Evolutionary conservation across 2,888 invertebrate genomes (phyloP).

Genomic region (Bembecia ichneumoniformis): DNA sequence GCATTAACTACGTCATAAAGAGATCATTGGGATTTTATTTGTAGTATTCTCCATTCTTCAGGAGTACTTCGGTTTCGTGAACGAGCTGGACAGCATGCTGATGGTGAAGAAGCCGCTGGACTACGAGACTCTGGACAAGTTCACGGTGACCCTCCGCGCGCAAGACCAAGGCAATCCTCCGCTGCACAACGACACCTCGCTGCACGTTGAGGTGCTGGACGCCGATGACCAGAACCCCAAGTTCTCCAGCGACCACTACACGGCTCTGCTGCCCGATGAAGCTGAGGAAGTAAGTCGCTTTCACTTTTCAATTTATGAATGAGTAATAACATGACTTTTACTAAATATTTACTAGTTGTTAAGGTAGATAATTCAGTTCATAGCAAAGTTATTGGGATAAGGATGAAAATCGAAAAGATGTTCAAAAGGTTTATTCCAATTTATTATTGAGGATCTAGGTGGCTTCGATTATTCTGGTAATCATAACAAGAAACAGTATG

Average conservation of each 20-base stretch:
- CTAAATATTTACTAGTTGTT: too few relatives aligned
- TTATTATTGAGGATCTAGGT: too few relatives aligned
- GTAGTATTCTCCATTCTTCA: conserved; percentile 27
- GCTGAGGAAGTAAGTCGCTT: conserved; percentile 53
- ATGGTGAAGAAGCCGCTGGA: conserved; percentile 85
- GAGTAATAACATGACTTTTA: too few relatives aligned
- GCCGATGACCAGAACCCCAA: conserved; percentile 94
- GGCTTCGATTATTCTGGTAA: too few relatives aligned
- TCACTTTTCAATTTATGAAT: too few relatives aligned
- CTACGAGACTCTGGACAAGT: conserved; percentile 84
- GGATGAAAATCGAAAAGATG: too few relatives aligned
- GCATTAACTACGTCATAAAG: too few relatives aligned
- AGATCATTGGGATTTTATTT: too few relatives aligned
- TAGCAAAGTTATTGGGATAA: too few relatives aligned
- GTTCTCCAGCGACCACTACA: conserved; percentile 83
- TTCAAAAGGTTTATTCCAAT: too few relatives aligned
- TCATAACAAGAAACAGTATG: too few relatives aligned
- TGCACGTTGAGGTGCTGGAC: conserved; percentile 84
- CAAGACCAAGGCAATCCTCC: conserved; percentile 89
- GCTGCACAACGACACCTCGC: conserved; percentile 79
- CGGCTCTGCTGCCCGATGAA: conserved; percentile 76
- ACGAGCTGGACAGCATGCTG: conserved; percentile 87
- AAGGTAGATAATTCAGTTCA: too few relatives aligned
- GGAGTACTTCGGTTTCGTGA: conserved; percentile 88
- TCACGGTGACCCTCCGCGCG: conserved; percentile 81